phyloP scores from a whole-genome alignment of 2,888 invertebrate species.

The Drosophila merina region DNA sequence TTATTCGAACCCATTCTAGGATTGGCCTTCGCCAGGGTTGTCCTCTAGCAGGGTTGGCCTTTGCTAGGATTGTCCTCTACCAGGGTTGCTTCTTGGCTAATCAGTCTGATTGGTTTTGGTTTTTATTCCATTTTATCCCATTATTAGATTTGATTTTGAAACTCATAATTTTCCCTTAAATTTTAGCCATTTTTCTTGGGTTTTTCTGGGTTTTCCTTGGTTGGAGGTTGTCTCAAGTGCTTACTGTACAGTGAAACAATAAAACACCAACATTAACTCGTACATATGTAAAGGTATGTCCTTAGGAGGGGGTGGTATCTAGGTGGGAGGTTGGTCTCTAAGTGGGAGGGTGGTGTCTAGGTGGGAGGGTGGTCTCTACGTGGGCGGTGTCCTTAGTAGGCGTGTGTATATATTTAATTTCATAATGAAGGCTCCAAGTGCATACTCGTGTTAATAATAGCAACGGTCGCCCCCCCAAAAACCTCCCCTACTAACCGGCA shows the following conservation, averaged over 20 bases:
- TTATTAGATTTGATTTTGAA: conserved; percentile 7
- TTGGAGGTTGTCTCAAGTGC: conserved; percentile 55
- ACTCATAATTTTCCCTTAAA: background rate
- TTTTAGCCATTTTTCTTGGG: background rate
- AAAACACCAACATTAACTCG: conserved; percentile 6
- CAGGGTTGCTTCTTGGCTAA: conserved; percentile 27
- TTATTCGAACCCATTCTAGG: conserved; percentile 18
- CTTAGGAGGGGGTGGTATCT: background rate
- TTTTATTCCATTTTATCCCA: conserved; percentile 8
- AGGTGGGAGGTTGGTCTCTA: conserved; percentile 1
- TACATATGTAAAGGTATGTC: conserved; percentile 3
- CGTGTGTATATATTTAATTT: conserved; percentile 56
- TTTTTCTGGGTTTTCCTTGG: too few species aligned
- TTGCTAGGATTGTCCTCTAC: conserved; percentile 7
- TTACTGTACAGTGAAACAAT: conserved; percentile 48
- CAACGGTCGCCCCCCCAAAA: conserved; percentile 15
- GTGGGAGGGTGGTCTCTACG: conserved; percentile 7
- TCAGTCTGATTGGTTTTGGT: conserved; percentile 27
- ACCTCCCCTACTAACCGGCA: conserved; percentile 7
- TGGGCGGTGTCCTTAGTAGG: conserved; percentile 25
- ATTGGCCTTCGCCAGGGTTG: conserved; percentile 26
- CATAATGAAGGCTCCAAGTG: conserved; percentile 66
- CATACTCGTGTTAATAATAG: conserved; percentile 58
- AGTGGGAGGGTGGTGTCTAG: conserved; percentile 4
- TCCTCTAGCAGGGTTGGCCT: too few species aligned